A percentile compares a stretch with the other conserved stretches of the same genome.
Evolutionary conservation across 92 coral and sea anemone species (phyloP).

Genomic region (Palythoa grandis): DNA sequence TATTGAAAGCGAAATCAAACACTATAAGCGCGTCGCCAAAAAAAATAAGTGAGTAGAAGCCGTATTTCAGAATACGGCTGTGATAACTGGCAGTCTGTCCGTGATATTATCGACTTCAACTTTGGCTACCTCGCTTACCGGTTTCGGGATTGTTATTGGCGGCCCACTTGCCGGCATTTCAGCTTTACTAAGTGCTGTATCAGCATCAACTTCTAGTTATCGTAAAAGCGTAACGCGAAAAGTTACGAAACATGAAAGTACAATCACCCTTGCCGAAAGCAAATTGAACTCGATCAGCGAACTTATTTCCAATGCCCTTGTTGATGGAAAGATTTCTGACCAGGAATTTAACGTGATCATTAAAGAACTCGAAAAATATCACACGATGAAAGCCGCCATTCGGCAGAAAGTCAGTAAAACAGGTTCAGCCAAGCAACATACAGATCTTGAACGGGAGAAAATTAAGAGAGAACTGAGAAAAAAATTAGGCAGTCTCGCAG

Average conservation of each 20-base stretch:
- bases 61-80: slow-evolving; percentile 12
- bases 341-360: slow-evolving; percentile 34
- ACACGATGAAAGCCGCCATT: slow-evolving; percentile 17
- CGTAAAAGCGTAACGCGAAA: neutral
- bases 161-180: slow-evolving; percentile 34
- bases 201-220: neutral
- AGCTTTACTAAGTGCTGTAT: neutral
- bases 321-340: slow-evolving; percentile 41
- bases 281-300: slow-evolving; percentile 25
- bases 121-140: slow-evolving; percentile 32
- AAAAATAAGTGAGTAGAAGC: slow-evolving; percentile 30
- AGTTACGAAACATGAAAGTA: slow-evolving; percentile 44
- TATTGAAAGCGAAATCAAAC: slow-evolving; percentile 32
- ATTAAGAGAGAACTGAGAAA: slow-evolving; percentile 4
- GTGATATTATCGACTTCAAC: slow-evolving; percentile 13
- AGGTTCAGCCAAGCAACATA: neutral
- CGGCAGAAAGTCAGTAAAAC: slow-evolving; percentile 2
- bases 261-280: slow-evolving; percentile 42
- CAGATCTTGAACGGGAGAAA: neutral
- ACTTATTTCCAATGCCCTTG: slow-evolving; percentile 30
- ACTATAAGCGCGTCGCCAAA: slow-evolving; percentile 34
- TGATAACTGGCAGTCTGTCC: slow-evolving; percentile 6
- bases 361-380: slow-evolving; percentile 14
- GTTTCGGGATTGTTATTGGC: slow-evolving; percentile 27
- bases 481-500: slow-evolving; percentile 11